Conservation (phyloP, 2,888 invertebrate genomes). For the Camponotus fellah region DNA sequence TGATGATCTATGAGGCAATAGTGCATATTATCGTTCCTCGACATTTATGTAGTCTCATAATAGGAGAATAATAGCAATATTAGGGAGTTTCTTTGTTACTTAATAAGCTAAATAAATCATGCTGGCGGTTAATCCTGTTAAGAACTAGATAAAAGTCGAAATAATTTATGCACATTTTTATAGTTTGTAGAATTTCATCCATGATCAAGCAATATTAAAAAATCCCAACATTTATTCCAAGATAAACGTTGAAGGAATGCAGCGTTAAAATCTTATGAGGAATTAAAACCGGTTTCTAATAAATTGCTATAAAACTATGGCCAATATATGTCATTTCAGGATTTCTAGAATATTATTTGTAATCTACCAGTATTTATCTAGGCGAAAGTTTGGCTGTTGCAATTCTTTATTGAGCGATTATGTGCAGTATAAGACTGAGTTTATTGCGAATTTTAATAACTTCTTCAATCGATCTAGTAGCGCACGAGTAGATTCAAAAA, state of each 20-base stretch:
- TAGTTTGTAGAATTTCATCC: background rate
- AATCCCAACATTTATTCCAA: background rate
- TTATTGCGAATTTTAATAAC: slow-evolving; percentile 51
- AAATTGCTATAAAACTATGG: slow-evolving; percentile 5
- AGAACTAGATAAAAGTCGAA: slow-evolving; percentile 75
- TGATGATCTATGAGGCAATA: background rate
- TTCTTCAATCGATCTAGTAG: slow-evolving; percentile 10
- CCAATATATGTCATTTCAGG: background rate
- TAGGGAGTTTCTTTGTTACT: slow-evolving; percentile 57
- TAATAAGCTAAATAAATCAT: slow-evolving; percentile 63
- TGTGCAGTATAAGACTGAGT: slow-evolving; percentile 20
- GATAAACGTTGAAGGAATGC: background rate
- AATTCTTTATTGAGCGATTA: slow-evolving; percentile 14
- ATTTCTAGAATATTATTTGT: background rate
- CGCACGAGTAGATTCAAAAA: slow-evolving; percentile 49
- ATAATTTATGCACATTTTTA: slow-evolving; percentile 72
- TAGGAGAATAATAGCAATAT: slow-evolving; percentile 34
- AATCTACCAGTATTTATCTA: slow-evolving; percentile 8
- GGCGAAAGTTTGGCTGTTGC: slow-evolving; percentile 24
- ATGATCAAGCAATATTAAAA: background rate
- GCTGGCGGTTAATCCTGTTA: slow-evolving; percentile 67
- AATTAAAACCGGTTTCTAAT: background rate
- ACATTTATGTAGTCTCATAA: background rate
- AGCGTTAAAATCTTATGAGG: background rate
- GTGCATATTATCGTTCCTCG: slow-evolving; percentile 12